Evolutionary conservation across 2,888 invertebrate genomes (phyloP), one percentile per base, ranked within the genome.

Genomic region (Mythimna vitellina): DNA sequence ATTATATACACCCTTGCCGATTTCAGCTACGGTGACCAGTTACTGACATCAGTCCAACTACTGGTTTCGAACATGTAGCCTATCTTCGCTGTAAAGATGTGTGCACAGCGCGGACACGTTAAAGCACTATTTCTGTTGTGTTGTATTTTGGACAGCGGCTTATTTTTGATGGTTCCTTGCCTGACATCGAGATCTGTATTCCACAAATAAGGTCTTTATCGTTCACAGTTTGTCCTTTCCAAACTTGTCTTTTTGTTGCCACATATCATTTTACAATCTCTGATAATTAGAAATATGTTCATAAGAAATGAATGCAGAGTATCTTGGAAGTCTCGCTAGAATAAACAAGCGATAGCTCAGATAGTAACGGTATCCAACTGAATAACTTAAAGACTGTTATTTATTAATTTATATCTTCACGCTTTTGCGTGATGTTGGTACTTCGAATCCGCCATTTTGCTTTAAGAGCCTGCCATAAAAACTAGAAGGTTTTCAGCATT

Each of bases 381-480:
- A 80, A 80, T 80, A 80, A 66, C 10, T 81, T 54, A 68, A 76
- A 29, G 56, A 56, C 60, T 76, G 38, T 57, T 65, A 76, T 65
- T 76, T 49, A 62, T 76, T 58, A 61, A 56, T 65, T 58, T 58
- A 64, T 60, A 76, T 77, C 32, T 77, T 65, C 53, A 58, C 38
- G 63, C 54, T 77, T 64, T 2, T 51, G 53, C 49, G 60, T 64
- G 29, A 49, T 17, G 32, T 42, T 10, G 22, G 61, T 35, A 46
- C 14, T 12, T 12, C n/a, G 14, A 10, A 22, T 38, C 56, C 49
- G 56, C 56, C 22, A 76, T 73, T 4, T 63, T 53, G n/a, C n/a
- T 3, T n/a, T 53, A 73, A 14, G 12, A 4, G 8, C n/a, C 1
- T 3, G 42, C 42, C 42, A 29, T 7, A 38, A 49, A 51, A 58